phyloP scores from a whole-genome alignment of 2,113 vertebrate species.

The Dermatemys mawii region DNA sequence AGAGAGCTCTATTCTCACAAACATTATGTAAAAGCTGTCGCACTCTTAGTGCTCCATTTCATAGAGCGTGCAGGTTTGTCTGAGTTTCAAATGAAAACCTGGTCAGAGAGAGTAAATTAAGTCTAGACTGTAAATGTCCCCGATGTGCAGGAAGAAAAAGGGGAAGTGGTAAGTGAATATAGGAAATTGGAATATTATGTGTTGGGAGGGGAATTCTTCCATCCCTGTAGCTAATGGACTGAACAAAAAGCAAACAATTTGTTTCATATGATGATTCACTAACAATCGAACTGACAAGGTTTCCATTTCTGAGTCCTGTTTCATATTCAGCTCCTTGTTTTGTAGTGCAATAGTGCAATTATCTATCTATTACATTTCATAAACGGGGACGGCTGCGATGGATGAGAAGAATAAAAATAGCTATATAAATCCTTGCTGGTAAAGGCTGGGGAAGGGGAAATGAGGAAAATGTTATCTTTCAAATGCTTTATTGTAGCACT shows the following conservation, averaged over 20 bases:
- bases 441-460: constrained; percentile 50
- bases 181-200: constrained; percentile 79
- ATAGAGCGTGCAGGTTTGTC: constrained; percentile 40
- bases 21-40: constrained; percentile 4
- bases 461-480: constrained; percentile 43
- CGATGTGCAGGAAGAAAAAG: constrained; percentile 68
- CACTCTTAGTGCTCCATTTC: constrained; percentile 32
- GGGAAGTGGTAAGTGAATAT: constrained; percentile 77
- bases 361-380: constrained; percentile 67
- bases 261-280: constrained; percentile 82
- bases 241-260: constrained; percentile 81
- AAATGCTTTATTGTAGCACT: constrained; percentile 7
- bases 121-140: constrained; percentile 61
- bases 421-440: constrained; percentile 65
- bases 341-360: constrained; percentile 77
- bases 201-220: constrained; percentile 77
- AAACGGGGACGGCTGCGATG: constrained; percentile 66
- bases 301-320: constrained; percentile 76
- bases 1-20: not conserved
- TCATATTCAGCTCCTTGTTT: constrained; percentile 76
- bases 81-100: constrained; percentile 68
- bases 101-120: constrained; percentile 75
- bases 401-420: constrained; percentile 62
- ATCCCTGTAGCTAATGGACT: constrained; percentile 80
- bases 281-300: constrained; percentile 75